Evolutionary conservation across 2,888 invertebrate species (phyloP).

Genomic region (Iselma pallidipennis): DNA sequence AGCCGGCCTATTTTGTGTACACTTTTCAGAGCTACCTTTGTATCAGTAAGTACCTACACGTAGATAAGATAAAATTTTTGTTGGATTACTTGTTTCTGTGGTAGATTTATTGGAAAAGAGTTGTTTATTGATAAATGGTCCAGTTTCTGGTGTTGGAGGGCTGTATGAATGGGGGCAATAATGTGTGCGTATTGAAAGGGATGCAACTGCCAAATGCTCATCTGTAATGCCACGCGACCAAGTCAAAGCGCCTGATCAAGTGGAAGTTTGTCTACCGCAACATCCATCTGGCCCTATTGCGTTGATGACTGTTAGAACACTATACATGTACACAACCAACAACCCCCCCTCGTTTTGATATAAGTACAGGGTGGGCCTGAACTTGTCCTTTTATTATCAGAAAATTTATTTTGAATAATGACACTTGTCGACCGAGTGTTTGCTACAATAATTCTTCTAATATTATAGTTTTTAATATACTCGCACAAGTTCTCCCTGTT

Average conservation of each 20-base stretch:
- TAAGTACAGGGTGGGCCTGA: conserved; percentile 8
- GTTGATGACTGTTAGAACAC: neutral
- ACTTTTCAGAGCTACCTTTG: no score
- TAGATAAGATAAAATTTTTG: no score
- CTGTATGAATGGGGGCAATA: conserved; percentile 6
- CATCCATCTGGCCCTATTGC: conserved; percentile 31
- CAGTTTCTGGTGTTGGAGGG: neutral
- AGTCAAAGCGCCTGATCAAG: conserved; percentile 39
- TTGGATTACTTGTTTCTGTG: no score
- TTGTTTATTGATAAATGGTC: conserved; percentile 1
- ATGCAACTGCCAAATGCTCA: conserved; percentile 41
- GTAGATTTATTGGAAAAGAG: neutral
- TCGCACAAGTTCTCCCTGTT: neutral
- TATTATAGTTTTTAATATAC: conserved; percentile 1
- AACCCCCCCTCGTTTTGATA: neutral
- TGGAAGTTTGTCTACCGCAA: conserved; percentile 34
- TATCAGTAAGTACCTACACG: no score
- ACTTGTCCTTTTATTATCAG: conserved; percentile 18
- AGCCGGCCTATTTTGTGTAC: no score
- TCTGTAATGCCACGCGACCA: conserved; percentile 36
- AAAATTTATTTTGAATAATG: conserved; percentile 24
- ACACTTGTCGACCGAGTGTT: conserved; percentile 18
- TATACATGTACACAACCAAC: no score
- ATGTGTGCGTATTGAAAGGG: conserved; percentile 6
- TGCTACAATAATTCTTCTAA: conserved; percentile 1